phyloP scores from a whole-genome alignment of 2,797 vertebrate genomes.

The Enteromius argenteus region DNA sequence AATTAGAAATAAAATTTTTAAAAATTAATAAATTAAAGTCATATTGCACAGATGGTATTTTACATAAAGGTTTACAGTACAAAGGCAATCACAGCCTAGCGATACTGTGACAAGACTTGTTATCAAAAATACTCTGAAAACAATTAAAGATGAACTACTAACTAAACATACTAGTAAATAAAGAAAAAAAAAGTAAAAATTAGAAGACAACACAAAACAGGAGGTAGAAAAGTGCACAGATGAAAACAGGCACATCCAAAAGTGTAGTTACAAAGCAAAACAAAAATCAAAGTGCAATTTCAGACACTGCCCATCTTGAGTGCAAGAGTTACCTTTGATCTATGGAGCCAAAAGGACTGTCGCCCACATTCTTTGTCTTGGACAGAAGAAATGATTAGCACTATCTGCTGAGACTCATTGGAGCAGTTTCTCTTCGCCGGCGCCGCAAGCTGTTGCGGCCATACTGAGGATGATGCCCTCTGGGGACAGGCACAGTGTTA shows the following conservation, averaged over 20 bases:
- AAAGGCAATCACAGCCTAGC: slow-evolving; percentile 40
- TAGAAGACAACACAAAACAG: slow-evolving; percentile 32
- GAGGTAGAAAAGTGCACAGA: slow-evolving; percentile 73
- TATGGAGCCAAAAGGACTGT: not conserved
- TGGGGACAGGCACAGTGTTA: slow-evolving; percentile 72
- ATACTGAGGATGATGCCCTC: slow-evolving; percentile 86
- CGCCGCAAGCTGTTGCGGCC: slow-evolving; percentile 86
- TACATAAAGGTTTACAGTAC: slow-evolving; percentile 5
- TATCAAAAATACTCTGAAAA: slow-evolving; percentile 30
- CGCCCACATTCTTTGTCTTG: not conserved
- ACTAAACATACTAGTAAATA: not conserved
- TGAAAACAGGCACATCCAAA: not conserved
- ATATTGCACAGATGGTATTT: slow-evolving; percentile 55
- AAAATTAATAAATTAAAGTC: slow-evolving; percentile 3
- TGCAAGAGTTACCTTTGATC: slow-evolving; percentile 47
- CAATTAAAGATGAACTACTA: not conserved
- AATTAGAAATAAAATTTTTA: slow-evolving; percentile 12
- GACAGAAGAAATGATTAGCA: slow-evolving; percentile 45
- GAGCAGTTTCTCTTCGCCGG: slow-evolving; percentile 84
- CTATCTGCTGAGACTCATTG: slow-evolving; percentile 88
- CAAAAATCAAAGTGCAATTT: not conserved
- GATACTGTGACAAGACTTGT: slow-evolving; percentile 27
- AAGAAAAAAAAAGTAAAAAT: not conserved
- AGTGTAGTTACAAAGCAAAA: not conserved
- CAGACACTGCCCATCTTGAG: not conserved